Percentiles rank a stretch among this genome's conserved stretches.
phyloP scores from a whole-genome alignment of 2,888 invertebrate species.

The Cyaniris semiargus region DNA sequence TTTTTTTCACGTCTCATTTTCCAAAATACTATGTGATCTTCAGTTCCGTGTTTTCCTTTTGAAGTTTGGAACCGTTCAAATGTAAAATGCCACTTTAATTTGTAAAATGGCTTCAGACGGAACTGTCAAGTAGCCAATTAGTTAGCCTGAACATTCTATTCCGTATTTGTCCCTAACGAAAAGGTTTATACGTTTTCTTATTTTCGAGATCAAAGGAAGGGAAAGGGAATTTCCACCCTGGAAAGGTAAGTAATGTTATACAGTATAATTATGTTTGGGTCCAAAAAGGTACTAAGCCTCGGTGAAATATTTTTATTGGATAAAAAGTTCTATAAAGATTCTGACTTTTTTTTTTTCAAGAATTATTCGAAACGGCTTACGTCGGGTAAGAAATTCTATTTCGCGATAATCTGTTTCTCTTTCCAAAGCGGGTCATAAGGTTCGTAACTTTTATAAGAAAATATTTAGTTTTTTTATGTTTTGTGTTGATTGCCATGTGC shows the following conservation, averaged over 20 bases:
- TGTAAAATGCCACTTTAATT: not conserved
- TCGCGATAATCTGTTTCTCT: not conserved
- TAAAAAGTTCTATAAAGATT: constrained; percentile 14
- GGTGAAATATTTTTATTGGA: constrained; percentile 27
- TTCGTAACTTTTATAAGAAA: not conserved
- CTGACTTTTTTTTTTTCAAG: not conserved
- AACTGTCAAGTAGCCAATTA: constrained; percentile 29
- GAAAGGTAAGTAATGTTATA: constrained; percentile 24
- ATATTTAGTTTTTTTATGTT: not conserved
- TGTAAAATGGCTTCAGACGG: not conserved
- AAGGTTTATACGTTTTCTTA: constrained; percentile 25
- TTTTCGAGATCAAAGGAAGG: constrained; percentile 19
- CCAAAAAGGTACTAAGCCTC: not conserved
- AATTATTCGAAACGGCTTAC: not conserved
- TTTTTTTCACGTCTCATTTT: not conserved
- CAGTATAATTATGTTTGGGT: constrained; percentile 26
- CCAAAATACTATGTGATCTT: not conserved
- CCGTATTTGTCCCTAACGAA: not conserved
- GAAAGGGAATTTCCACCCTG: no score
- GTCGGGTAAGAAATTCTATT: not conserved
- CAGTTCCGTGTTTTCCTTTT: not conserved
- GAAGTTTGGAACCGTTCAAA: not conserved
- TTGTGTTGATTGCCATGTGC: no score
- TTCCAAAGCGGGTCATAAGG: not conserved
- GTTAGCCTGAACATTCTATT: constrained; percentile 40